Conservation (phyloP, 2,113 vertebrate species). For the Amblyopsis rosae region DNA sequence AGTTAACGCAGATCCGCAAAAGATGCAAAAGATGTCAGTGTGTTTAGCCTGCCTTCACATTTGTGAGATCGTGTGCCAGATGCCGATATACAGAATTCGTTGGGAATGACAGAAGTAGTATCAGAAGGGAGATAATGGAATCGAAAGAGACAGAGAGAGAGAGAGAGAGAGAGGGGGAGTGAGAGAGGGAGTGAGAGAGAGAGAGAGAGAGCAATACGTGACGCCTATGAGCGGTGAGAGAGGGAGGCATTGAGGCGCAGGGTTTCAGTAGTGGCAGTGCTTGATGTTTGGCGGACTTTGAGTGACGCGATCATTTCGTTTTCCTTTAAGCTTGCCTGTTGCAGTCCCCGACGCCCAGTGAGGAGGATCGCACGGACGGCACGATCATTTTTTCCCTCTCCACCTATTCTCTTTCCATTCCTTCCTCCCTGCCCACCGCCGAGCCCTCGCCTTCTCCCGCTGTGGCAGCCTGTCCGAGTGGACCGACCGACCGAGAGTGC, state of each 20-base stretch:
- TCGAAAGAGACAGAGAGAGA: slow-evolving; percentile 45
- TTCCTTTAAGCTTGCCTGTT: slow-evolving; percentile 91
- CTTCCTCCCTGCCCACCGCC: slow-evolving; percentile 30
- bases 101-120: slow-evolving; percentile 17
- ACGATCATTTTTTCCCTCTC: slow-evolving; percentile 43
- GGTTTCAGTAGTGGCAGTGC: slow-evolving; percentile 81
- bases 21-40: too few relatives aligned
- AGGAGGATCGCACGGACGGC: slow-evolving; percentile 72
- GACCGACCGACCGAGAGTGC: slow-evolving; percentile 27
- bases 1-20: slow-evolving; percentile 25
- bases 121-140: slow-evolving; percentile 15
- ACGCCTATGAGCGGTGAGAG: slow-evolving; percentile 74
- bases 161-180: not conserved
- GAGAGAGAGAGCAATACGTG: slow-evolving; percentile 68
- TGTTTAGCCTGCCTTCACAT: not conserved
- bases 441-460: slow-evolving; percentile 44
- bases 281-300: slow-evolving; percentile 83
- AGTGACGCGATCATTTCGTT: slow-evolving; percentile 90
- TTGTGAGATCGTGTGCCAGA: too few relatives aligned
- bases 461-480: slow-evolving; percentile 63
- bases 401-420: slow-evolving; percentile 20
- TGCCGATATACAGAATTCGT: too few relatives aligned
- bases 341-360: slow-evolving; percentile 82
- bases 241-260: slow-evolving; percentile 73
- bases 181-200: slow-evolving; percentile 31